Evolutionary conservation across 2,888 invertebrate species (phyloP), one percentile per base, ranked within the genome.

Genomic region (Macaria notata): DNA sequence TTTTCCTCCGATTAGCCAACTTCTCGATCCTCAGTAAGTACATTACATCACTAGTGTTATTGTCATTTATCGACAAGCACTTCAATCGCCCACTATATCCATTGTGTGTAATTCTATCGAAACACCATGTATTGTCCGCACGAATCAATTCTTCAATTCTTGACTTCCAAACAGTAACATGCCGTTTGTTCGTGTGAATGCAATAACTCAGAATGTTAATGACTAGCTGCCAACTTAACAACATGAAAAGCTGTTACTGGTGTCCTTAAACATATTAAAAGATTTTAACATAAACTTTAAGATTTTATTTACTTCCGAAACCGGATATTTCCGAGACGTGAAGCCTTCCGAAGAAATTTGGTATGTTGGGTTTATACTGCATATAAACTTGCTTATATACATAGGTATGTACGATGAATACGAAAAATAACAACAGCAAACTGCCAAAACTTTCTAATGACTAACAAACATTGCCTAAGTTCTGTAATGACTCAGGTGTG

Each of bases 101-200:
- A 65, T 63, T 65, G 63, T 65, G 61, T 55, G 42, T 49, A 50
- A 50, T 36, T 46, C 46, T 36, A 49, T 57, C 51, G 36, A 53
- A 56, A 33, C 43, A 49, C 59, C 49, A 39, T 56, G 61, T 55
- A 61, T 63, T 63, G 63, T 57, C 38, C 42, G 39, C 47, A 51
- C 54, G 57, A 61, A 61, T 63, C 55, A 57, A 63, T 63, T 44
- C 49, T 9, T 44, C 43, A 46, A 44, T 56, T 48, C 45, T 30
- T 49, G 3, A 39, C 38, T 48, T 48, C n/a, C 38, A 51, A 57
- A 59, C 59, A 64, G 54, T 54, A 46, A 53, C 43, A 42, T 48
- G 49, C 44, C 9, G 43, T 52, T 57, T 57, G 45, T 53, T 57
- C 53, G 49, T 54, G 5, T 8, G 33, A 19, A 3, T 31, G 4